Conservation (phyloP, 2,797 vertebrate genomes). For the Cynodonichthys magdalenae region DNA sequence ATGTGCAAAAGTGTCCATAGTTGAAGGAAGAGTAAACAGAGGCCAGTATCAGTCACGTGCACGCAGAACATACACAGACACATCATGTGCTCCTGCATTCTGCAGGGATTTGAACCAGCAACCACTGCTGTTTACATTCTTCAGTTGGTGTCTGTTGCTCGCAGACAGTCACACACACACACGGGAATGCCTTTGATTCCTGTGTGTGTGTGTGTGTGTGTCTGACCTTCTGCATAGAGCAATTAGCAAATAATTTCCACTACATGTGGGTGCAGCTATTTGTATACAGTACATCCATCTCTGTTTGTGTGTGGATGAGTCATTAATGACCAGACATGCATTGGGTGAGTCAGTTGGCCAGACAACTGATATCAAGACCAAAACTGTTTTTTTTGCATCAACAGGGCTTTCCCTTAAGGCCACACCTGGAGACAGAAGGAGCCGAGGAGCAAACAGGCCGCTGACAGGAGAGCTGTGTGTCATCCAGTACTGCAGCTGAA, state of each 20-base stretch:
- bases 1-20: neutral
- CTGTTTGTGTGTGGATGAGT: conserved; percentile 45
- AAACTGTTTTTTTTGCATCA: conserved; percentile 23
- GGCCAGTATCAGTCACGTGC: conserved; percentile 16
- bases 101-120: conserved; percentile 57
- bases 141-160: conserved; percentile 50
- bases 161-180: conserved; percentile 61
- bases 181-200: conserved; percentile 41
- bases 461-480: conserved; percentile 11
- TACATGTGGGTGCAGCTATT: conserved; percentile 39
- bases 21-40: conserved; percentile 36
- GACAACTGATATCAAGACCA: conserved; percentile 47
- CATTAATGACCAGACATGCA: conserved; percentile 60
- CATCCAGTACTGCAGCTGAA: neutral
- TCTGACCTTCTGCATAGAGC: conserved; percentile 15
- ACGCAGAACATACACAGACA: conserved; percentile 5
- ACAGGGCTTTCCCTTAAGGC: conserved; percentile 52
- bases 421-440: conserved; percentile 50
- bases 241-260: conserved; percentile 50
- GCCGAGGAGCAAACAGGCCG: conserved; percentile 10
- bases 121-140: conserved; percentile 65
- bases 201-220: conserved; percentile 18
- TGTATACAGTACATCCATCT: conserved; percentile 26
- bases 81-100: conserved; percentile 12
- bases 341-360: conserved; percentile 48